Evolutionary conservation across 2,113 vertebrate species (phyloP).

Genomic region (Cyprinus carpio): DNA sequence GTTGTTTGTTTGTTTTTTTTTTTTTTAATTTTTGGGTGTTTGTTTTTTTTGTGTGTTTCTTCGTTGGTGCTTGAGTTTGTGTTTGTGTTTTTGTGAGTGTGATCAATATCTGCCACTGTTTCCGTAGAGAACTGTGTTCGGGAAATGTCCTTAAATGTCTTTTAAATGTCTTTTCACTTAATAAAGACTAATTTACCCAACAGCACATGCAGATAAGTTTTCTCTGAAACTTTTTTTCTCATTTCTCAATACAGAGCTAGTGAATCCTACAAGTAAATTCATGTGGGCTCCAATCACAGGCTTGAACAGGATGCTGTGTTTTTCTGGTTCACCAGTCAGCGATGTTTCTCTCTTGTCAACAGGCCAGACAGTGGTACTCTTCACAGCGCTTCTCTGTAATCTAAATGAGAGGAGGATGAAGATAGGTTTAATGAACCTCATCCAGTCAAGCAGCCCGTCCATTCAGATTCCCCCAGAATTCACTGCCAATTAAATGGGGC

Average conservation of each 20-base stretch:
- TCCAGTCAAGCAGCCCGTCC: conserved; percentile 1
- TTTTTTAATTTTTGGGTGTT: too few relatives aligned
- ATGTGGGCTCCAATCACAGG: neutral
- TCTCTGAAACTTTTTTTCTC: neutral
- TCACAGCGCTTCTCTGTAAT: conserved; percentile 17
- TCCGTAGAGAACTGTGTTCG: neutral
- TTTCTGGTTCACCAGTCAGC: conserved; percentile 4
- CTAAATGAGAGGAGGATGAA: conserved; percentile 31
- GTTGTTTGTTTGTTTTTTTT: too few relatives aligned
- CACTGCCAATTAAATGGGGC: conserved; percentile 25
- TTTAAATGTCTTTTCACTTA: neutral
- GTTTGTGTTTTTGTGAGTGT: neutral
- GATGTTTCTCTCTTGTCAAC: conserved; percentile 19
- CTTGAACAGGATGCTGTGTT: neutral
- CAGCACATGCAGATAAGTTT: neutral
- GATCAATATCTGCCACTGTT: neutral
- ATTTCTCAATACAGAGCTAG: neutral
- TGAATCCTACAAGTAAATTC: neutral
- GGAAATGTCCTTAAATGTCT: neutral
- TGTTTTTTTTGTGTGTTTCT: too few relatives aligned
- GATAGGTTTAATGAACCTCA: conserved; percentile 26
- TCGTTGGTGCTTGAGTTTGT: too few relatives aligned
- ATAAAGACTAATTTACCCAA: neutral
- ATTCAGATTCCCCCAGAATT: conserved; percentile 28
- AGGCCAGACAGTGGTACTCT: conserved; percentile 27